Evolutionary conservation across 2,113 vertebrate species (phyloP), one percentile per base, ranked within the genome.

Genomic region (Psilopsiagon aurifrons): DNA sequence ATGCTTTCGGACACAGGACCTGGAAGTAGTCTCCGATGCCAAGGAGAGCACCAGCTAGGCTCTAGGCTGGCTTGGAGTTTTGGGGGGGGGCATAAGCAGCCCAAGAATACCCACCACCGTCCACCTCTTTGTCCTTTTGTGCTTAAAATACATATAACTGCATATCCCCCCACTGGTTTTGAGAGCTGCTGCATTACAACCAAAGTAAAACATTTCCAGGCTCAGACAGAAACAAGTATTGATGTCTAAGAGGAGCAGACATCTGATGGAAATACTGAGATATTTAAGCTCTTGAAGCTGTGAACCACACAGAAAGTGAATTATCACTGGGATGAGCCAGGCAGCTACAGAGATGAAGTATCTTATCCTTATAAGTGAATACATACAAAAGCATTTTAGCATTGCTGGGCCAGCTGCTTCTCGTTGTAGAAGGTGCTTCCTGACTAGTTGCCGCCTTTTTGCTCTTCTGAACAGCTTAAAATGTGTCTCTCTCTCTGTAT

Each of bases 351-450:
- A 93, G 92, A 92, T 93, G 76, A 93, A 95, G 85, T 95, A 27
- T 94, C 85, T 92, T 95, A 78, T 51, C 88, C 96, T 93, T 95
- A 68, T 81, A 97, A 97, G 93, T 90, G 90, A 95, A 96, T 94
- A 8, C 64, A 41, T 66, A 71, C 51, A 92, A 83, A 88, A 92
- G 57, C 76, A 66, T 75, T 94, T 67, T 37, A 81, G 68, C 39
- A 1, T 63, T 88, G 46, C 83, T 84, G 79, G 39, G 47, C 68
- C 90, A 95, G 79, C 83, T 93, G 83, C 85, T 96, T 12, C 73
- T 84, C 5, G 0, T 92, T 93, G 73, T 79, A n/a, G 83, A 96
- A 96, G 90, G 76, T 93, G 68, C 39, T 92, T 91, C 54, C 57
- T 2, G 2, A 68, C 37, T 43, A 47, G 37, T 25, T 79, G 44